Percentiles rank a stretch among this genome's conserved stretches.
Conservation (phyloP, 2,888 invertebrate species). For the Callinectes sapidus region DNA sequence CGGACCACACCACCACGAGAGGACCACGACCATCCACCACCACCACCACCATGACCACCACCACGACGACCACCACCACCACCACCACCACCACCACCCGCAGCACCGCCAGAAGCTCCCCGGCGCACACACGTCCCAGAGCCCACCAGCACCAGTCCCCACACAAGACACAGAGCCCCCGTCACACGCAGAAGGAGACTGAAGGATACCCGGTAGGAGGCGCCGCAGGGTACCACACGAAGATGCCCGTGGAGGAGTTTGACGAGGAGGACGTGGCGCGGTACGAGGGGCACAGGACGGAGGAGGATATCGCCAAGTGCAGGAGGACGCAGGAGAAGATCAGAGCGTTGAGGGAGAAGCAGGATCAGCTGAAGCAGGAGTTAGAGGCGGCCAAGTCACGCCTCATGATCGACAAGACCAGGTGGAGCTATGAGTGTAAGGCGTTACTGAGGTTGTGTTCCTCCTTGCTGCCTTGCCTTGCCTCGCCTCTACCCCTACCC, state of each 20-base stretch:
- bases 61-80: neutral
- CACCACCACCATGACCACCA: conserved; percentile 16
- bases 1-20: conserved; percentile 34
- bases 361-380: conserved; percentile 78
- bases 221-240: conserved; percentile 14
- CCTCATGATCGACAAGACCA: conserved; percentile 78
- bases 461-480: conserved; percentile 42
- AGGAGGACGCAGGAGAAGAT: conserved; percentile 74
- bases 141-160: conserved; percentile 5
- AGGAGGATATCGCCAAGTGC: conserved; percentile 71
- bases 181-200: neutral
- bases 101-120: neutral
- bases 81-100: neutral
- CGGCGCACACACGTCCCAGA: neutral
- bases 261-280: conserved; percentile 70
- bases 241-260: conserved; percentile 56
- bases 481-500: neutral
- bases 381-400: conserved; percentile 78
- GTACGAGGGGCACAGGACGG: conserved; percentile 70
- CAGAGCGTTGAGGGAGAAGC: conserved; percentile 74
- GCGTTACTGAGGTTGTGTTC: conserved; percentile 72
- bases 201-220: neutral
- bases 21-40: neutral
- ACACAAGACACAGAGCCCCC: neutral
- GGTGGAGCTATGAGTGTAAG: conserved; percentile 80